These are phyloP conservation scores for Nephrotoma appendiculata DNA, from an alignment of 2,888 invertebrate species.

Conservation along the genomic window DNA sequence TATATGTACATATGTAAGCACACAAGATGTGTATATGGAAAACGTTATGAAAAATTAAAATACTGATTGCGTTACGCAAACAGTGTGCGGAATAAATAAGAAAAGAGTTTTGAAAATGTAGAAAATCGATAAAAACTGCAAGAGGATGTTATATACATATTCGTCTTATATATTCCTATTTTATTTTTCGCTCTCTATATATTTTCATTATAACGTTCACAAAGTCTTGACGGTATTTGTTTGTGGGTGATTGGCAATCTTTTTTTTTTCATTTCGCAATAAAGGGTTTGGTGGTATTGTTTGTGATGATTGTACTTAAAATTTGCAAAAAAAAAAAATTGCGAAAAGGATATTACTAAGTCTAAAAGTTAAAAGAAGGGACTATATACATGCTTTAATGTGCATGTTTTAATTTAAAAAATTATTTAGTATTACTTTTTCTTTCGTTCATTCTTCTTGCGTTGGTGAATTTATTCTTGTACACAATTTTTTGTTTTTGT, in stretches of 20 bases:
- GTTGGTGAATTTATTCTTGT: not conserved
- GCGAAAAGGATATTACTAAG: not conserved
- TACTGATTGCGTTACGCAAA: slow-evolving; percentile 3
- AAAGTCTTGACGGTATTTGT: not conserved
- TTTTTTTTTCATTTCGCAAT: not conserved
- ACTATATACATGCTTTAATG: not conserved
- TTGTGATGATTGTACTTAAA: not conserved
- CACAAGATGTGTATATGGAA: not conserved
- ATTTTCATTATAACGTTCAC: not conserved
- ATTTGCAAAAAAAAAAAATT: not conserved
- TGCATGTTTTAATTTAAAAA: not conserved
- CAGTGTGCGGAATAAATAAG: slow-evolving; percentile 1
- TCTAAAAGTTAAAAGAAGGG: not conserved
- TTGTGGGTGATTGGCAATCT: not conserved
- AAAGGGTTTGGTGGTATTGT: not conserved
- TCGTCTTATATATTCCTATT: not conserved
- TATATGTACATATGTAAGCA: not conserved
- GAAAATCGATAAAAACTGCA: slow-evolving; percentile 3
- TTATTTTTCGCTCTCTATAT: not conserved
- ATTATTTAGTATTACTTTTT: not conserved
- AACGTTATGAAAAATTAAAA: not conserved
- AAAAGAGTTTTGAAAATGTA: slow-evolving; percentile 1
- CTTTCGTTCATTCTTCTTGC: not conserved
- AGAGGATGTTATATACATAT: not conserved
- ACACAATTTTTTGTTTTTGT: not conserved